phyloP scores from a whole-genome alignment of 2,113 vertebrate species.

The Amazona vittata region DNA sequence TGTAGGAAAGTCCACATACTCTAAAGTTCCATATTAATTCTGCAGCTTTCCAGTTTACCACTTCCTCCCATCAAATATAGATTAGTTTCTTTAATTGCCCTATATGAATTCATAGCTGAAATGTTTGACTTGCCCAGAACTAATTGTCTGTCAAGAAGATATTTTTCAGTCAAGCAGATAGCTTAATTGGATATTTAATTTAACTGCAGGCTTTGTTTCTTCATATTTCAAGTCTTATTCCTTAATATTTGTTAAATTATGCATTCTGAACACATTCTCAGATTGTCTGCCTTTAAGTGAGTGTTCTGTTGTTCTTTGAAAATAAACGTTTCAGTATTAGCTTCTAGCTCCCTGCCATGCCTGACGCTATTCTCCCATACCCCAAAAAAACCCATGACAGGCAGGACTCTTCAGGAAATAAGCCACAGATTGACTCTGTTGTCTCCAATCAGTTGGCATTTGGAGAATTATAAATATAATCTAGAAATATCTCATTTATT shows the following conservation, averaged over 20 bases:
- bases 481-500: background rate
- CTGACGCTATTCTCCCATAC: background rate
- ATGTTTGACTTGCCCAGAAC: slow-evolving; percentile 73
- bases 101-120: slow-evolving; percentile 62
- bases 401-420: background rate
- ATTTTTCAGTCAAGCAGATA: slow-evolving; percentile 73
- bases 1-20: background rate
- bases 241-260: slow-evolving; percentile 35
- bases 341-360: background rate
- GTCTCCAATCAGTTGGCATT: background rate
- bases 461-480: background rate
- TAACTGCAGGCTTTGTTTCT: slow-evolving; percentile 66
- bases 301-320: background rate
- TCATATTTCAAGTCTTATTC: slow-evolving; percentile 57
- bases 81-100: slow-evolving; percentile 72
- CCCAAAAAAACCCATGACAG: background rate
- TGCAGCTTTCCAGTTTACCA: slow-evolving; percentile 28
- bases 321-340: background rate
- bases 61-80: slow-evolving; percentile 56
- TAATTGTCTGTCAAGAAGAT: slow-evolving; percentile 75
- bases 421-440: background rate
- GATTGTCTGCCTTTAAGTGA: background rate
- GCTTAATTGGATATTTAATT: slow-evolving; percentile 77
- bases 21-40: background rate
- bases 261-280: slow-evolving; percentile 30